Percentiles rank a stretch among this genome's conserved stretches.
Evolutionary conservation across 1,140 invertebrate species (phyloP).

Genomic region (Drosophila ercepeae): DNA sequence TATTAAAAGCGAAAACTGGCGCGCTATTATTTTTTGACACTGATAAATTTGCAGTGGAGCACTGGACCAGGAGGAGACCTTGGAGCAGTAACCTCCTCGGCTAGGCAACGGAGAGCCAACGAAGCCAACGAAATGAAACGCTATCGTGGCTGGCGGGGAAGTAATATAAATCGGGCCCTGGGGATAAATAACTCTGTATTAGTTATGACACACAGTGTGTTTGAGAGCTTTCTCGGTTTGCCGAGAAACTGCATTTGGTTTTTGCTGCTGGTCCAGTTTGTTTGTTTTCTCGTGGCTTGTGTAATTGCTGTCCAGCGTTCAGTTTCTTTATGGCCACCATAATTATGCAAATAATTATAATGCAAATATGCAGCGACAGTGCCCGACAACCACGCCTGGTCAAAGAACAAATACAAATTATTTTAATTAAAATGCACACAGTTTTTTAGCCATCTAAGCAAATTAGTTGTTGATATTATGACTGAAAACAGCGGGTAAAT

Average conservation of each 20-base stretch:
- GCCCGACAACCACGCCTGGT: neutral
- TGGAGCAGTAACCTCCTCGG: constrained; percentile 61
- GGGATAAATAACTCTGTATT: constrained; percentile 80
- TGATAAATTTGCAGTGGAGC: constrained; percentile 70
- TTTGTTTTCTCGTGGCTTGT: constrained; percentile 18
- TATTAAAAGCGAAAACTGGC: constrained; percentile 80
- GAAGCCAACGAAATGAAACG: too few relatives aligned
- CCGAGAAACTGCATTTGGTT: constrained; percentile 48
- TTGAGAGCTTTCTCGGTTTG: constrained; percentile 7
- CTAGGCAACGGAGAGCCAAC: constrained; percentile 7
- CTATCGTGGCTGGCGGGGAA: constrained; percentile 65
- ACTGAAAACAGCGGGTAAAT: neutral
- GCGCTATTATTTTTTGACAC: constrained; percentile 81
- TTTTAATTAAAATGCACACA: constrained; percentile 18
- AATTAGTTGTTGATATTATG: constrained; percentile 4
- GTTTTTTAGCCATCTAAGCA: constrained; percentile 13
- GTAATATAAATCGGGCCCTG: constrained; percentile 78
- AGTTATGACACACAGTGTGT: constrained; percentile 70
- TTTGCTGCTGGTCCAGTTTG: neutral
- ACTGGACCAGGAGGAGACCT: constrained; percentile 43
- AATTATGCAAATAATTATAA: constrained; percentile 57
- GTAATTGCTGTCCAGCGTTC: constrained; percentile 45
- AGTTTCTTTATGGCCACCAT: constrained; percentile 52
- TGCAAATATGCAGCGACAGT: constrained; percentile 38
- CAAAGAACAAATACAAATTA: constrained; percentile 19